Base-by-base conservation (phyloP, 2,888 invertebrate genomes). In the Hanleya hanleyi region DNA sequence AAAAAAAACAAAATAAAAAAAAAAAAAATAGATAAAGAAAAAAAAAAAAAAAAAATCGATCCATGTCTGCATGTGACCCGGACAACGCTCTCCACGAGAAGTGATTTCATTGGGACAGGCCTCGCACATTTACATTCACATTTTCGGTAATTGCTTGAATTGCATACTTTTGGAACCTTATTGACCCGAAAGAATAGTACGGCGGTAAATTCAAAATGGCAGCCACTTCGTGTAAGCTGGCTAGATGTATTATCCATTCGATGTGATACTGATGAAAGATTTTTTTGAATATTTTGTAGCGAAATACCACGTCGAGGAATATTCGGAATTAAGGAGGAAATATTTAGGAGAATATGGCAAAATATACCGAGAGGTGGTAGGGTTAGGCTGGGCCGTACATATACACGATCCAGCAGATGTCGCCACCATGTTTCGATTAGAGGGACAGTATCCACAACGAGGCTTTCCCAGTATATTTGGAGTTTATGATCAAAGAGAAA, bases 321-420 rank as follows among this genome's bases (percentile, higher is more conserved):
- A 22, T 15, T 18, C 29, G 18, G 9, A 37, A 37, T 18, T 64
- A 29, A 15, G 64, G 9, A 37, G 36, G 26, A 37, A 64, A 9
- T 37, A 37, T 35, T 18, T 37, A 18, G 38, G 22, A 22, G 36
- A 36, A 36, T 64, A 64, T 26, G 64, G 64, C 15, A 37, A 35
- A n/a, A 29, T 64, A 18, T 64, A 64, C 29, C 35, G 64, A 18
- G 64, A 64, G 26, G 37, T 35, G 3, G 12, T 64, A 12, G 64
- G 64, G 36, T 29, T 64, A 4, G 38, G 38, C 3, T 64, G 64
- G 64, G 37, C 64, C n/a, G 65, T 73, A 22, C 36, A 49, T 50
- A 38, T 64, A n/a, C 37, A 61, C 35, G 69, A 73, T 47, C 69
- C 69, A 15, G 50, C 41, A 38, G 73, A 64, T 35, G 69, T 71